Percentiles rank a stretch among this genome's conserved stretches.
Evolutionary conservation across 1,140 invertebrate species (phyloP).

Genomic region (Drosophila melanogaster): Release_6_plus_ISO1_MT NT_037436.4:21652001-21652500

Average conservation of each 20-base stretch:
- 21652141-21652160: conserved; percentile 11
- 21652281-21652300: conserved; percentile 76
- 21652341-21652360: conserved; percentile 89
- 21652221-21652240: conserved; percentile 3
- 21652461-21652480: conserved; percentile 29
- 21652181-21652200: conserved; percentile 36
- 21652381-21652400: conserved; percentile 89
- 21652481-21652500: conserved; percentile 16
- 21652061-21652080: background rate
- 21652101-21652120: background rate
- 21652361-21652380: conserved; percentile 95
- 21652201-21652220: conserved; percentile 34
- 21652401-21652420: conserved; percentile 27
- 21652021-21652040: too few species aligned
- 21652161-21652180: conserved; percentile 21
- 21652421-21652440: background rate
- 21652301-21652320: conserved; percentile 86
- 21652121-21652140: background rate
- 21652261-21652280: conserved; percentile 63
- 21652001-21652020: too few species aligned
- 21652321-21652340: conserved; percentile 88
- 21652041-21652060: too few species aligned
- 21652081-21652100: background rate
- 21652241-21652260: conserved; percentile 4
- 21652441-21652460: conserved; percentile 31